Base-by-base conservation (phyloP, 2,797 vertebrate genomes). In the Leontopithecus rosalia region DNA sequence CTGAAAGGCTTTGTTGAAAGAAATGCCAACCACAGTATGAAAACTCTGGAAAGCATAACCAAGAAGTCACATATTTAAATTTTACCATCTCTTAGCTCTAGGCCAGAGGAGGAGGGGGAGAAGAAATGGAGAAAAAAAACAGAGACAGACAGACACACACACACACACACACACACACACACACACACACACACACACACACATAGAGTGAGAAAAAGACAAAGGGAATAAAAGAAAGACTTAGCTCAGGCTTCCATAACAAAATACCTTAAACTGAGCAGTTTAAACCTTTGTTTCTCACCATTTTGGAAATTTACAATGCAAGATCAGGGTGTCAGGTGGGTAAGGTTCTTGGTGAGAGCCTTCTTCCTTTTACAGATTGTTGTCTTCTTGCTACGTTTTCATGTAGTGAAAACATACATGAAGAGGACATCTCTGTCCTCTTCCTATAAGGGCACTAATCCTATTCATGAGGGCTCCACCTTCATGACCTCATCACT, bases 11-110 rank as follows among this genome's bases (percentile, higher is more conserved):
- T 67, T 77, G n/a, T 36, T 82, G 46, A 61, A 50, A 72, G 46
- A 77, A 46, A 73, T 48, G 6, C 30, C 36, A 91, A 28, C 15
- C 4, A 19, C 39, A 84, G 17, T 61, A 41, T 64, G 89, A 95
- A 90, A 89, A n/a, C 6, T 80, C 41, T 86, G 73, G 26, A 46
- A 81, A 88, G 36, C 72, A 36, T 86, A 80, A 55, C 39, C 13
- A 76, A 58, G 5, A 88, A 48, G 24, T 26, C 7, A 43, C 13
- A 79, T 79, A 26, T 67, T 92, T 72, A 90, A 96, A 46, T 90
- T 61, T 33, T 12, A 76, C 24, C 2, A 39, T 70, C 15, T 48
- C 39, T 80, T 9, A 46, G 30, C 61, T 92, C 39, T 72, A 91
- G 43, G 50, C 26, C 58, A 73, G 55, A 61, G 4, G 20, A 64